Conservation (phyloP, 2,797 vertebrate species). For the Eremophila alpestris region DNA sequence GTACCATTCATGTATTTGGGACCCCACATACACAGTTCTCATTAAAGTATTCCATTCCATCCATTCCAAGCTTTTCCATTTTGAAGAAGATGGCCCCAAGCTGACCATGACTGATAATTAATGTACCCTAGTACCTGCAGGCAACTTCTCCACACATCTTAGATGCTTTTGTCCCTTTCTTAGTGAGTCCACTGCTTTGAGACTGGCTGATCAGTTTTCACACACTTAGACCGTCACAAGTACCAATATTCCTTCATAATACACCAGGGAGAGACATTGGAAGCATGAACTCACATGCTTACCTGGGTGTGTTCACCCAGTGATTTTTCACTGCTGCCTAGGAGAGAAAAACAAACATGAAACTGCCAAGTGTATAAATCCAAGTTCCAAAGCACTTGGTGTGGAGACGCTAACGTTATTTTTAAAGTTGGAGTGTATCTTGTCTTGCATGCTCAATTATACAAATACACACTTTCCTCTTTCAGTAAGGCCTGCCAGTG, state of each 20-base stretch:
- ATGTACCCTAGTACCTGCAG: not conserved
- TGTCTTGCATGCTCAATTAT: constrained; percentile 35
- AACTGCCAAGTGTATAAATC: not conserved
- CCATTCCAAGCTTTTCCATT: not conserved
- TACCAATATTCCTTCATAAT: not conserved
- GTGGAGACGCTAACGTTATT: constrained; percentile 35
- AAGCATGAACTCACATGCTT: not conserved
- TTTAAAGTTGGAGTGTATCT: constrained; percentile 41
- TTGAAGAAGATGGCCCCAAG: not conserved
- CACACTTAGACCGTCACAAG: not conserved
- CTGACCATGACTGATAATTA: accelerated
- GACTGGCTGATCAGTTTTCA: not conserved
- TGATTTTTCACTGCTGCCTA: constrained; percentile 42
- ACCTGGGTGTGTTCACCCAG: not conserved
- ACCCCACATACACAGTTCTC: not conserved
- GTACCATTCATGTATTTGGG: not conserved
- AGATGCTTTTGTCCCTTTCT: not conserved
- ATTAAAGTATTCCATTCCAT: not conserved
- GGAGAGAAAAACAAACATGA: constrained; percentile 40
- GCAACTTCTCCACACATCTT: not conserved
- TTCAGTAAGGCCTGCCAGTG: not conserved
- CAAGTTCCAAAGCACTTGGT: constrained; percentile 50
- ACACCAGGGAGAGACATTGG: not conserved
- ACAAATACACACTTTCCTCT: constrained; percentile 7
- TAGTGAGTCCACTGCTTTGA: not conserved